phyloP scores from a whole-genome alignment of 2,797 vertebrate species.

The Alosa sapidissima region DNA sequence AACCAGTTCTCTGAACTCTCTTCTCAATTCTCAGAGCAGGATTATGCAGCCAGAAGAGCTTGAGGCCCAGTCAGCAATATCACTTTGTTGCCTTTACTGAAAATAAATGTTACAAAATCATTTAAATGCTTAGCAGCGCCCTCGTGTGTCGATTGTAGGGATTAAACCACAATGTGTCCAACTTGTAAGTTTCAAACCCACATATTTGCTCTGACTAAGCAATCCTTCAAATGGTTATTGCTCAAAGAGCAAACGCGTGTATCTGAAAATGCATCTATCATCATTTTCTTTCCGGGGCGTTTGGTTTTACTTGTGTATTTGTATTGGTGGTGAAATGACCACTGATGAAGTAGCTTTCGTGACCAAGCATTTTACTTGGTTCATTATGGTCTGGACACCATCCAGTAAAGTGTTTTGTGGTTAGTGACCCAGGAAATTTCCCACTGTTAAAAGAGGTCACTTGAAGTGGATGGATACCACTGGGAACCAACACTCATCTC shows the following conservation, averaged over 20 bases:
- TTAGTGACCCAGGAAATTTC: not conserved
- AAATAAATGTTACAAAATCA: too few relatives aligned
- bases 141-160: not conserved
- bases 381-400: not conserved
- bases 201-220: not conserved
- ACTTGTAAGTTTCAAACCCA: not conserved
- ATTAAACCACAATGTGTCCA: not conserved
- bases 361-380: not conserved
- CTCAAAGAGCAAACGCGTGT: not conserved
- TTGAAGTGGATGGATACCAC: not conserved
- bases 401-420: not conserved
- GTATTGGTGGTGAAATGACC: not conserved
- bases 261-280: not conserved
- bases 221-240: not conserved
- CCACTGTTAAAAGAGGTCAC: not conserved
- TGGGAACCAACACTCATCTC: not conserved
- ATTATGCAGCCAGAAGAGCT: not conserved
- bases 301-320: not conserved
- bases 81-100: not conserved
- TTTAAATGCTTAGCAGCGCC: not conserved
- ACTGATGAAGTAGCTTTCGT: not conserved
- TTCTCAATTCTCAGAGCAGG: not conserved
- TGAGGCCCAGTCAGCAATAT: not conserved
- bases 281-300: not conserved
- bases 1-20: not conserved